Percentiles rank a stretch among this genome's conserved stretches.
These are phyloP conservation scores for Meda fulgida DNA, from an alignment of 2,797 vertebrate species.

Conservation along the genomic window DNA sequence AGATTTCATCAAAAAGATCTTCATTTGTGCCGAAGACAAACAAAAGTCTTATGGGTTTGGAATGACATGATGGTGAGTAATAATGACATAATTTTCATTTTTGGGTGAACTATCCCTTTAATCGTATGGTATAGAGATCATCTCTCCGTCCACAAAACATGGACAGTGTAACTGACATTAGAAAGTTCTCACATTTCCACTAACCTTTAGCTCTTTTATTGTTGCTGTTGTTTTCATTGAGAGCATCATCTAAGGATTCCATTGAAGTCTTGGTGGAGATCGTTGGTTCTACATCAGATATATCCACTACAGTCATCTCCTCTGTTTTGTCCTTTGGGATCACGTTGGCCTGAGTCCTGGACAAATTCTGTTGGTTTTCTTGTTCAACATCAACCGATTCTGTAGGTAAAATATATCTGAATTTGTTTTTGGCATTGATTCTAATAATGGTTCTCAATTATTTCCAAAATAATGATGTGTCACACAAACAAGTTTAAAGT, in stretches of 20 bases:
- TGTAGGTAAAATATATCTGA: not conserved
- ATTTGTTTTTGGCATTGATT: not conserved
- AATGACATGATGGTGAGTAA: no score
- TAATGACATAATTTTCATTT: no score
- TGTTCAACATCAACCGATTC: constrained; percentile 18
- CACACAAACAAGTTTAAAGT: not conserved
- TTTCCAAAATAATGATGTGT: not conserved
- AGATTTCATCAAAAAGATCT: no score
- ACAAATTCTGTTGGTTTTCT: constrained; percentile 4
- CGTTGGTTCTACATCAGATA: constrained; percentile 40
- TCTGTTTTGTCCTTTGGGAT: constrained; percentile 26
- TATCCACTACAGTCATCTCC: constrained; percentile 33
- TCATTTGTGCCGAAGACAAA: no score
- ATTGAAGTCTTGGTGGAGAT: constrained; percentile 61
- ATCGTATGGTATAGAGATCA: not conserved
- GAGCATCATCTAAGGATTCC: constrained; percentile 58
- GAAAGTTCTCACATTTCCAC: not conserved
- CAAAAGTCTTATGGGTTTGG: no score
- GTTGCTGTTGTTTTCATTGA: constrained; percentile 62
- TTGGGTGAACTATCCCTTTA: not conserved
- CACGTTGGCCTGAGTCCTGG: constrained; percentile 2
- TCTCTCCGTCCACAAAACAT: not conserved
- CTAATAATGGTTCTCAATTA: not conserved
- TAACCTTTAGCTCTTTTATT: constrained; percentile 22
- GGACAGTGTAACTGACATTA: not conserved